Conservation (phyloP, 1,140 invertebrate genomes). For the Pogonomyrmex barbatus region DNA sequence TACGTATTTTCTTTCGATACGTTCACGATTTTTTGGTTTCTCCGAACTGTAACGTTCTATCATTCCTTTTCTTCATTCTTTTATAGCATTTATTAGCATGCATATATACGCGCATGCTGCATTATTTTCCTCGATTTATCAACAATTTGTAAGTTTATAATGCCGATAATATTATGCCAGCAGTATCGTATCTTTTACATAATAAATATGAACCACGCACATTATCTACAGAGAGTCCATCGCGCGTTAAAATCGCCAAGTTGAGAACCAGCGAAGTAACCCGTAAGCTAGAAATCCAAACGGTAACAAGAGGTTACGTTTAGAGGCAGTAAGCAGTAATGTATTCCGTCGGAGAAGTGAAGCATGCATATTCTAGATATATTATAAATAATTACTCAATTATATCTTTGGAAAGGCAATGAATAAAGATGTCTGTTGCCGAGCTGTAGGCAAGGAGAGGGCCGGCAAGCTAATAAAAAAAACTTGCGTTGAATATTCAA, state of each 20-base stretch:
- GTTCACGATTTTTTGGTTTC: not conserved
- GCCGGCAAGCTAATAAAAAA: conserved; percentile 85
- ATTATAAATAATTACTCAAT: conserved; percentile 87
- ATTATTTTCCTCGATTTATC: conserved; percentile 7
- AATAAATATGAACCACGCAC: not conserved
- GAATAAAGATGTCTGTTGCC: conserved; percentile 85
- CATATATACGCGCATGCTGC: not conserved
- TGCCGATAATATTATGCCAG: not conserved
- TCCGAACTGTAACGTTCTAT: not conserved
- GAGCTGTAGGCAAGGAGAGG: conserved; percentile 79
- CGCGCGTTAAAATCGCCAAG: conserved; percentile 59
- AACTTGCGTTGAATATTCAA: conserved; percentile 86
- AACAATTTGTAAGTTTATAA: not conserved
- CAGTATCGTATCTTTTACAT: not conserved
- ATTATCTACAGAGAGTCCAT: conserved; percentile 13
- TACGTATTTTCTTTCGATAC: not conserved
- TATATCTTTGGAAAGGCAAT: conserved; percentile 87
- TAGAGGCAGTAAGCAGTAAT: conserved; percentile 85
- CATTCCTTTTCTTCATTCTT: not conserved
- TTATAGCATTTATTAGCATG: not conserved
- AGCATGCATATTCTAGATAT: conserved; percentile 87
- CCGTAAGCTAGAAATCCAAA: conserved; percentile 81
- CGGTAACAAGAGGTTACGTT: conserved; percentile 84
- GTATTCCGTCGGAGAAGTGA: conserved; percentile 85
- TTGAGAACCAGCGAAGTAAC: conserved; percentile 74